These are phyloP conservation scores for Pygoscelis antarcticus DNA, from an alignment of 2,113 vertebrate species.

Conservation along the genomic window DNA sequence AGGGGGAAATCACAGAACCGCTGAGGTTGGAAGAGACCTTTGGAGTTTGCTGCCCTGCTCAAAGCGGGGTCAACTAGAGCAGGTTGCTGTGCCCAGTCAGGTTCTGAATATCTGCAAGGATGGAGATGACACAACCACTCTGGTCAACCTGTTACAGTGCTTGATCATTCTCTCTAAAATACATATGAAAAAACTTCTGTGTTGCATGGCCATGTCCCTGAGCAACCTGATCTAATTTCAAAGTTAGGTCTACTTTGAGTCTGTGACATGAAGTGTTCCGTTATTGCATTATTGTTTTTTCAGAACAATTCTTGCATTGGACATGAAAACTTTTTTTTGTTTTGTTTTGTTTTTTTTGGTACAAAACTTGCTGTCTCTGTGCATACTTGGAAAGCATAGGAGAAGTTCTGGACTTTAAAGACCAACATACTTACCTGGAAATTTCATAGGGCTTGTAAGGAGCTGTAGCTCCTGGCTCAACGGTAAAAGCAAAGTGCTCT, in stretches of 20 bases:
- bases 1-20: rapidly evolving
- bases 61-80: neutral
- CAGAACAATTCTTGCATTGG: neutral
- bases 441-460: neutral
- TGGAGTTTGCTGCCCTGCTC: neutral
- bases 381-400: neutral
- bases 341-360: too few relatives aligned
- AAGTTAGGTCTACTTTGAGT: neutral
- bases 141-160: neutral
- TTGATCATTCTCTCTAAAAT: neutral
- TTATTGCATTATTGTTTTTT: neutral
- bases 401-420: neutral
- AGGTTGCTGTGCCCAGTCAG: neutral
- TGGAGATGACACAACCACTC: neutral
- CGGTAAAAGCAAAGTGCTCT: neutral
- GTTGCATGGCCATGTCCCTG: too few relatives aligned
- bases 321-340: neutral
- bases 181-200: neutral
- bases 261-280: neutral
- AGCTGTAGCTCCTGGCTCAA: neutral
- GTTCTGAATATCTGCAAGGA: neutral
- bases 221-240: neutral
- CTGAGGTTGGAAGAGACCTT: neutral
- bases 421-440: neutral
- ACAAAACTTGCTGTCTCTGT: neutral